Conservation (phyloP, 2,797 vertebrate genomes). For the Melanotaenia pygmaea region DNA sequence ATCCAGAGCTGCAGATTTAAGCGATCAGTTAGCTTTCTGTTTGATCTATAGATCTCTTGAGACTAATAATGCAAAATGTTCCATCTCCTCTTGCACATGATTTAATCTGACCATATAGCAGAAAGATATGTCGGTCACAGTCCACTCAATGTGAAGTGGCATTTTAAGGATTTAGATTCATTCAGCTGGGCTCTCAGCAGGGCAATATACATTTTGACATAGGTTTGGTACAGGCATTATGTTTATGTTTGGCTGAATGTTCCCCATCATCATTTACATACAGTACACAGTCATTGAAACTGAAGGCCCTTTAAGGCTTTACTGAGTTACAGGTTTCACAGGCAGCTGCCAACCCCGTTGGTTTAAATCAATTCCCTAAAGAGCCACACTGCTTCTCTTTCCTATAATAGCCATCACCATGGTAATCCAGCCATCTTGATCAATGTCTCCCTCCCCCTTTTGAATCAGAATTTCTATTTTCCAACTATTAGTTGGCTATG, state of each 20-base stretch:
- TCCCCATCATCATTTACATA: slow-evolving; percentile 45
- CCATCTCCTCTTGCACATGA: slow-evolving; percentile 33
- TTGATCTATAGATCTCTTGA: slow-evolving; percentile 50
- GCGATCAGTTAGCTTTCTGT: slow-evolving; percentile 55
- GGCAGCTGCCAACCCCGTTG: slow-evolving; percentile 48
- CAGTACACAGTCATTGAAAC: slow-evolving; percentile 40
- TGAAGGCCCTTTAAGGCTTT: slow-evolving; percentile 48
- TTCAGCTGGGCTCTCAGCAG: slow-evolving; percentile 8
- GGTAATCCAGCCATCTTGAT: slow-evolving; percentile 59
- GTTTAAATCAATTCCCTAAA: slow-evolving; percentile 57
- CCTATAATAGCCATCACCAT: slow-evolving; percentile 61
- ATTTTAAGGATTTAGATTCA: slow-evolving; percentile 35
- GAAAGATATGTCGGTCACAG: slow-evolving; percentile 28
- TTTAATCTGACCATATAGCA: slow-evolving; percentile 28
- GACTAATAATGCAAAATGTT: slow-evolving; percentile 23
- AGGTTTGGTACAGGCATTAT: slow-evolving; percentile 15
- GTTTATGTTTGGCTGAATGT: slow-evolving; percentile 25
- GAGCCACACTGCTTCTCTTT: slow-evolving; percentile 39
- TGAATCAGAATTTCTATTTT: slow-evolving; percentile 54
- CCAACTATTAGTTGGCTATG: slow-evolving; percentile 36
- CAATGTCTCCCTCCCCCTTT: slow-evolving; percentile 20
- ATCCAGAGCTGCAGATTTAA: slow-evolving; percentile 59
- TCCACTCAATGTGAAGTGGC: slow-evolving; percentile 36
- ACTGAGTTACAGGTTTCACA: slow-evolving; percentile 66
- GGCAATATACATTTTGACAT: slow-evolving; percentile 3